Conservation (phyloP, 2,888 invertebrate species). For the Rhimphoctona megacephalus region DNA sequence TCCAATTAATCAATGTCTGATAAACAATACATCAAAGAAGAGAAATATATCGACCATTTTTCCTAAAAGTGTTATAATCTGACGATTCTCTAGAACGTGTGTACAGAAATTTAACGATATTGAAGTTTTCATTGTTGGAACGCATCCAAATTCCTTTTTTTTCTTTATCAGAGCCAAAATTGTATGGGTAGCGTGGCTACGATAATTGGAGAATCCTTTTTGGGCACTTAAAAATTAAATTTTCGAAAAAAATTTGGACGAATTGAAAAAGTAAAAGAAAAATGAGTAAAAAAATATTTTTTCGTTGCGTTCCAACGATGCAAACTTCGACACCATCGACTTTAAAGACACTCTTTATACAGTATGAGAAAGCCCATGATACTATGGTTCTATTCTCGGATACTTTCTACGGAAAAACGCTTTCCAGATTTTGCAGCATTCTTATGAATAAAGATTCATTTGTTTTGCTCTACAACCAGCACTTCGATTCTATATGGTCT, state of each 20-base stretch:
- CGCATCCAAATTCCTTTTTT: no score
- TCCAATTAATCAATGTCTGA: no score
- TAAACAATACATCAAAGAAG: no score
- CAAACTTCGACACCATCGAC: not conserved
- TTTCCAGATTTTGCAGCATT: slow-evolving; percentile 51
- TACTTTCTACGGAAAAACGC: slow-evolving; percentile 62
- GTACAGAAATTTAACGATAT: no score
- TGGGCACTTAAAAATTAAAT: not conserved
- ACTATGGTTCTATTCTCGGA: slow-evolving; percentile 43
- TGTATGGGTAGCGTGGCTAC: not conserved
- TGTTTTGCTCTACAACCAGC: slow-evolving; percentile 15
- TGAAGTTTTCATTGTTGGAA: no score
- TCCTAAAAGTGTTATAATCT: no score
- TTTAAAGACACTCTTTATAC: not conserved
- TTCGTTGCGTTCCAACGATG: not conserved
- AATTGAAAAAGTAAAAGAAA: not conserved
- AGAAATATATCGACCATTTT: no score
- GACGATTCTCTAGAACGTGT: no score
- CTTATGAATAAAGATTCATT: slow-evolving; percentile 27
- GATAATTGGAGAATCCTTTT: not conserved
- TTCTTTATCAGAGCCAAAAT: no score
- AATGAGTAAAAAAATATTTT: not conserved
- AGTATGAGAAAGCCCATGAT: slow-evolving; percentile 40
- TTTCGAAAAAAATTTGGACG: not conserved
- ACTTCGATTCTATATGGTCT: not conserved